A percentile compares a stretch with the other conserved stretches of the same genome.
phyloP scores from a whole-genome alignment of 30 jellyfish, hydroid and myxozoan genomes.

The Catostylus mosaicus region DNA sequence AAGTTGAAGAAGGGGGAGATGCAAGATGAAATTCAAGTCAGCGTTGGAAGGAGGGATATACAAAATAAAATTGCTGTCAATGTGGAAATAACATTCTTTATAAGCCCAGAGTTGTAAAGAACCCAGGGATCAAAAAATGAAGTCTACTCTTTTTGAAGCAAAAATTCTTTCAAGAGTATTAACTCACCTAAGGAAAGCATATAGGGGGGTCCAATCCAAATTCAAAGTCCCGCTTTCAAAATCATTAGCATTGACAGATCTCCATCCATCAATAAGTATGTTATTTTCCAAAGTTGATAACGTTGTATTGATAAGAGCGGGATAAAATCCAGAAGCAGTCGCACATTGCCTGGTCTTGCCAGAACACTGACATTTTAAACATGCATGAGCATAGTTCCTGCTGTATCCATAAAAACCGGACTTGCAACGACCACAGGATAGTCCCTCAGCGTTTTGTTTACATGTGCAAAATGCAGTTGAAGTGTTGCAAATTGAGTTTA shows the following conservation, averaged over 20 bases:
- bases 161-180: too few species aligned
- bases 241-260: constrained; percentile 72
- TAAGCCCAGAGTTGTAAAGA: too few species aligned
- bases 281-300: constrained; percentile 58
- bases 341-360: constrained; percentile 81
- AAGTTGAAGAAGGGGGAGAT: too few species aligned
- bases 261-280: constrained; percentile 81
- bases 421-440: constrained; percentile 77
- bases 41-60: too few species aligned
- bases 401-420: constrained; percentile 88
- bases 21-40: too few species aligned
- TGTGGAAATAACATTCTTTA: too few species aligned
- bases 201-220: constrained; percentile 78
- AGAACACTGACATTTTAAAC: constrained; percentile 90
- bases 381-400: constrained; percentile 70
- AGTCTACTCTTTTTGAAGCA: too few species aligned
- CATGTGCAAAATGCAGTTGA: constrained; percentile 85
- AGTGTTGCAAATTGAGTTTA: constrained; percentile 74
- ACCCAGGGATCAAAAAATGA: too few species aligned
- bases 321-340: constrained; percentile 78
- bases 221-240: constrained; percentile 39
- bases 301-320: constrained; percentile 61
- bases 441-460: constrained; percentile 71
- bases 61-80: too few species aligned
- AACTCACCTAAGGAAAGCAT: constrained; percentile 60